Evolutionary conservation across 1,140 invertebrate species (phyloP).

Genomic region (Tachypleus tridentatus): DNA sequence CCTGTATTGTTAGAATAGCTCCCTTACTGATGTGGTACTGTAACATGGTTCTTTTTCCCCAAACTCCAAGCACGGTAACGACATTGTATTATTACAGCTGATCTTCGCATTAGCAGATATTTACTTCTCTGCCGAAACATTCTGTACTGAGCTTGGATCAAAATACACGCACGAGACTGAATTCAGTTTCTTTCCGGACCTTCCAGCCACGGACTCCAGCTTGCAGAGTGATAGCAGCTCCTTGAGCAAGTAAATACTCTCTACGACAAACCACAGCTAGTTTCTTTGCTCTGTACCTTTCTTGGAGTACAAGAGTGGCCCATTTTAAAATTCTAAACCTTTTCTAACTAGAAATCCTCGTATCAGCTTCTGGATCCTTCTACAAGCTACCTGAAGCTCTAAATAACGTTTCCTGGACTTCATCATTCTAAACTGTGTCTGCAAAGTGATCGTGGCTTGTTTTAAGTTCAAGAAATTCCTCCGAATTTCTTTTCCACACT

Average conservation of each 20-base stretch:
- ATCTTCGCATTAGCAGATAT: not conserved
- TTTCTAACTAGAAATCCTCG: not conserved
- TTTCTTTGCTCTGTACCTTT: conserved; percentile 1
- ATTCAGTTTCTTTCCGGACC: conserved; percentile 2
- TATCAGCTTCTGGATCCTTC: not conserved
- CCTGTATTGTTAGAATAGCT: not conserved
- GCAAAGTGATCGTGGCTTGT: not conserved
- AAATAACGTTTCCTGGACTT: not conserved
- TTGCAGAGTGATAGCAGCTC: not conserved
- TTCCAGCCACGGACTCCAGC: not conserved
- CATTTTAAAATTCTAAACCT: not conserved
- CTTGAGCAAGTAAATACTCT: not conserved
- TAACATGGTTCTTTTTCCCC: not conserved
- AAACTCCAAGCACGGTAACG: no score
- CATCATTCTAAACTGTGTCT: not conserved
- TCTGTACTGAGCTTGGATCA: conserved; percentile 18
- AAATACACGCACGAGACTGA: conserved; percentile 15
- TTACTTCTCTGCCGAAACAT: not conserved
- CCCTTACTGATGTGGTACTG: not conserved
- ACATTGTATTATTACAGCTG: no score
- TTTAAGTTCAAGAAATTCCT: not conserved
- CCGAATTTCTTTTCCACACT: no score
- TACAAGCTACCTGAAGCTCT: not conserved
- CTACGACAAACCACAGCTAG: not conserved
- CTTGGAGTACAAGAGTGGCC: conserved; percentile 3